phyloP scores from a whole-genome alignment of 2,797 vertebrate genomes.

The Channa striata region DNA sequence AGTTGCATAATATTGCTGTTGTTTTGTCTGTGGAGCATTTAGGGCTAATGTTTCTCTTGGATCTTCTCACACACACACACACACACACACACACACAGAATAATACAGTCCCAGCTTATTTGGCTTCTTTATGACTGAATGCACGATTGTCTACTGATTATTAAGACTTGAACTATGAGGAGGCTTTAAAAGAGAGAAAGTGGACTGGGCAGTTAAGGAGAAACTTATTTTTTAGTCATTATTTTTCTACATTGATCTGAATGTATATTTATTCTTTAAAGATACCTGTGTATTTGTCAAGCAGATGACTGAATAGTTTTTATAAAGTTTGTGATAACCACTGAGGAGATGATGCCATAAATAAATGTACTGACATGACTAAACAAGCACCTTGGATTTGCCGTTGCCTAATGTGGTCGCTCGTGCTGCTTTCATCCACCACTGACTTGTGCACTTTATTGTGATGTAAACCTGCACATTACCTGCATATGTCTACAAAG shows the following conservation, averaged over 20 bases:
- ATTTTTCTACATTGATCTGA: conserved; percentile 81
- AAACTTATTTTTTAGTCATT: conserved; percentile 60
- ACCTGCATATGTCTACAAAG: conserved; percentile 55
- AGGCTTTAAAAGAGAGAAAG: conserved; percentile 13
- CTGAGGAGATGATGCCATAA: conserved; percentile 55
- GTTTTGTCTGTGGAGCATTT: conserved; percentile 46
- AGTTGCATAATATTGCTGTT: conserved; percentile 37
- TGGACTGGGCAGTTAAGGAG: not conserved
- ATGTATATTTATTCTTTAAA: conserved; percentile 78
- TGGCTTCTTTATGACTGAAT: conserved; percentile 21
- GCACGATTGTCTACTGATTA: conserved; percentile 17
- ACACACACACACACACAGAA: conserved; percentile 31
- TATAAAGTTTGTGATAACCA: conserved; percentile 68
- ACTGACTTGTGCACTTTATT: conserved; percentile 72
- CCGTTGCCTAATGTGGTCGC: conserved; percentile 52
- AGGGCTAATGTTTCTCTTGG: conserved; percentile 25
- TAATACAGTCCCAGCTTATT: conserved; percentile 6
- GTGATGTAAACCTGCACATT: conserved; percentile 68
- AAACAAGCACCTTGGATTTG: conserved; percentile 39
- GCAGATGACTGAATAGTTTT: conserved; percentile 64
- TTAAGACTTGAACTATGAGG: conserved; percentile 30
- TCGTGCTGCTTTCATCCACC: conserved; percentile 63
- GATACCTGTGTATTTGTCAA: conserved; percentile 58
- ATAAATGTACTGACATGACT: conserved; percentile 26
- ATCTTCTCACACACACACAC: conserved; percentile 21